Evolutionary conservation across 2,797 vertebrate species (phyloP).

Genomic region (Paguma larvata): DNA sequence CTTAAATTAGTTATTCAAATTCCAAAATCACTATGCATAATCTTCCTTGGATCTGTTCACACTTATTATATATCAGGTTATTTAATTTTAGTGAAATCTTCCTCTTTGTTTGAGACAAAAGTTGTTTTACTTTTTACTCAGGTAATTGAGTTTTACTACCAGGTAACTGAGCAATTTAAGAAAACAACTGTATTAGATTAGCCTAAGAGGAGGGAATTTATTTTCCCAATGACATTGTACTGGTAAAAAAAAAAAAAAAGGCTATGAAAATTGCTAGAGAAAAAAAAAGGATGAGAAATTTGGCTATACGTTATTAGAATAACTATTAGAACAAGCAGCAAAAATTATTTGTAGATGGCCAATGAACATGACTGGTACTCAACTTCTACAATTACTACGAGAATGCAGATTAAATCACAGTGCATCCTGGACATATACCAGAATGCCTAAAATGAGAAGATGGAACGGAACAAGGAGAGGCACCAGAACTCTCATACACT

Average conservation of each 20-base stretch:
- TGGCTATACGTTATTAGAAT: not conserved
- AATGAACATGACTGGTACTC: not conserved
- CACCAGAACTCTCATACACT: not conserved
- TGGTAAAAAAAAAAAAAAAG: not conserved
- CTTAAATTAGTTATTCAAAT: conserved; percentile 24
- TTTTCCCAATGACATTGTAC: not conserved
- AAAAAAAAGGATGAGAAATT: not conserved
- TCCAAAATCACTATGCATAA: not conserved
- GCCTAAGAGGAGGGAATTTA: not conserved
- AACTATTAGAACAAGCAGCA: conserved; percentile 24
- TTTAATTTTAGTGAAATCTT: conserved; percentile 46
- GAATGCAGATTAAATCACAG: conserved; percentile 15
- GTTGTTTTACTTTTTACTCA: not conserved
- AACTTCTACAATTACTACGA: not conserved
- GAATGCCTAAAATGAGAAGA: not conserved
- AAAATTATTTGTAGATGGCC: not conserved
- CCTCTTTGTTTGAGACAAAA: conserved; percentile 24
- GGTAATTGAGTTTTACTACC: not conserved
- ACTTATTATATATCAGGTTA: not conserved
- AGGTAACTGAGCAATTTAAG: conserved; percentile 4
- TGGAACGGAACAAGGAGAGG: not conserved
- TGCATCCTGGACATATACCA: not conserved
- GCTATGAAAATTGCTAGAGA: not conserved
- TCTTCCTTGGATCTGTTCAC: conserved; percentile 38
- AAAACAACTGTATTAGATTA: not conserved